Evolutionary conservation across 2,797 vertebrate species (phyloP), one percentile per base, ranked within the genome.

Genomic region (Botia almorhae): DNA sequence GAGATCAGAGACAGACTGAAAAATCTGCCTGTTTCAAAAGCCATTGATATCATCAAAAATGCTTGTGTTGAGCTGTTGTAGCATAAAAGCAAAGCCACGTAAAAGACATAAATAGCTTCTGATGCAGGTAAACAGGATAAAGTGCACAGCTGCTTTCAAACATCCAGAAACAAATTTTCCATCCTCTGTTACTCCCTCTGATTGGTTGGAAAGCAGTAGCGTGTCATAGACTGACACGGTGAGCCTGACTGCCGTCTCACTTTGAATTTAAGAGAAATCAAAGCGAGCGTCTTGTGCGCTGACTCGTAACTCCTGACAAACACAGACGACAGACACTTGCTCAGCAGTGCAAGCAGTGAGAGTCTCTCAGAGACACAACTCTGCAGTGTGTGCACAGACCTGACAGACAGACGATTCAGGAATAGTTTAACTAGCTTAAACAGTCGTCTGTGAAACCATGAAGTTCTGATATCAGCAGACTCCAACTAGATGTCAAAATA

Each of bases 251-350:
- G 50, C 26, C 13, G 70, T 74, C 71, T 83, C 81, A 78, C 29
- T 50, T 64, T 56, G 67, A 80, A 71, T 83, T 77, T 75, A 60
- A 58, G 76, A 76, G 60, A 76, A 83, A 83, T 77, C 69, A 74
- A 78, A 76, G 79, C 58, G 65, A 6, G 46, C 39, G 71, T 56
- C 67, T 73, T 72, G 51, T 29, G 73, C 50, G 77, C 58, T 19
- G 70, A 58, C 70, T 64, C 67, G 82, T 85, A 76, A 65, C 60
- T 74, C 48, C 83, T 71, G 79, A 77, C 77, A 60, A 80, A 78
- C n/a, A 51, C 60, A 64, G 53, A 69, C 73, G 61, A 76, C n/a
- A n/a, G n/a, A n/a, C n/a, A n/a, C n/a, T 43, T 76, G 67, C 67
- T 72, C 69, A 17, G 39, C 36, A 64, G 72, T n/a, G 60, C 58